Evolutionary conservation across 2,797 vertebrate species (phyloP).

Genomic region (Characodon lateralis): DNA sequence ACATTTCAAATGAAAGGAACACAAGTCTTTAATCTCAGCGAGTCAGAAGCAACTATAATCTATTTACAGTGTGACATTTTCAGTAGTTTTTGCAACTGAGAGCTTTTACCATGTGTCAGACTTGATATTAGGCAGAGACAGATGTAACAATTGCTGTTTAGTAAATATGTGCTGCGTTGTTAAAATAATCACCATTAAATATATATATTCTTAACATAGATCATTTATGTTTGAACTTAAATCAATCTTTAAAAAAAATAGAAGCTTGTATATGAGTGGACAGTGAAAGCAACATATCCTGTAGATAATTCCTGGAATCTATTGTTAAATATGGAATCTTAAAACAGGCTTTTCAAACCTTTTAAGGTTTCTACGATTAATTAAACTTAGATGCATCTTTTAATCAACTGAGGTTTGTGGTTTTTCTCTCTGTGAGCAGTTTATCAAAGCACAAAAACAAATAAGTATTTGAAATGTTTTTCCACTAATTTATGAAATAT

Average conservation of each 20-base stretch:
- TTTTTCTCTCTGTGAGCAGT: not conserved
- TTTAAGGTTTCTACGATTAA: not conserved
- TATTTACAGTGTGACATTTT: slow-evolving; percentile 61
- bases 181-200: not conserved
- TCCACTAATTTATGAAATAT: not conserved
- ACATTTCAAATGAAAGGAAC: slow-evolving; percentile 10
- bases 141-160: not conserved
- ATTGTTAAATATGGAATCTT: not conserved
- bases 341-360: not conserved
- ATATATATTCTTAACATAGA: not conserved
- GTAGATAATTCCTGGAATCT: not conserved
- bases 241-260: slow-evolving; percentile 14
- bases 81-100: slow-evolving; percentile 44
- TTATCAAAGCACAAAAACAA: not conserved
- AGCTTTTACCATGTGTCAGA: slow-evolving; percentile 25
- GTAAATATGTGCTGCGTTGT: slow-evolving; percentile 9
- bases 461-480: not conserved
- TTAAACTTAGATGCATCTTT: not conserved
- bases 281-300: not conserved
- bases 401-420: not conserved
- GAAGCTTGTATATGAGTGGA: not conserved
- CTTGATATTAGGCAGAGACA: not conserved
- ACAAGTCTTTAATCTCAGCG: slow-evolving; percentile 15
- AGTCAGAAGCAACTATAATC: slow-evolving; percentile 39
- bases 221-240: not conserved